Conservation (phyloP, 37 sponge, comb jelly and placozoan species). For the Hormiphora californensis region DNA sequence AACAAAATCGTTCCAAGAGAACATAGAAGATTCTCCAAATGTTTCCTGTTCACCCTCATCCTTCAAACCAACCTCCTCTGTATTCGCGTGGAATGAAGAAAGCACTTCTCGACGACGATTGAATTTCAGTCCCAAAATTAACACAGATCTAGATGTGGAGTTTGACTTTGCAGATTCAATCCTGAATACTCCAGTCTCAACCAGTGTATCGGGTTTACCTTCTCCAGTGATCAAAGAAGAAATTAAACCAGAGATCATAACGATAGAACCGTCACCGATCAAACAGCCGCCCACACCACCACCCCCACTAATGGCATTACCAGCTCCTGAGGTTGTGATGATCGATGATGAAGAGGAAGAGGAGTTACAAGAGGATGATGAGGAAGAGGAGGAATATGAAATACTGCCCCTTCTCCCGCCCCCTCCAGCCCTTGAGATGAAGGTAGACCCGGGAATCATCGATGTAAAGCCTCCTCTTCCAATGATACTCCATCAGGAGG, state of each 20-base stretch:
- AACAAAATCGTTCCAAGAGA: no score
- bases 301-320: no score
- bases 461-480: no score
- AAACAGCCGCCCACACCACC: no score
- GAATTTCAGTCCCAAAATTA: constrained; percentile 23
- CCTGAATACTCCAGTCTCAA: constrained; percentile 6
- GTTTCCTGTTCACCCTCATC: not conserved
- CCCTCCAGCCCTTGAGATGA: not conserved
- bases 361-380: not conserved
- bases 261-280: not conserved
- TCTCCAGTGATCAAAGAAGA: not conserved
- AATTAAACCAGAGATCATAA: not conserved
- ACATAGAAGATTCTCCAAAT: no score
- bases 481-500: constrained; percentile 52
- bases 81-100: constrained; percentile 31
- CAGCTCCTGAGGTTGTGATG: not conserved
- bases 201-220: not conserved
- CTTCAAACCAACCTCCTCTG: constrained; percentile 17
- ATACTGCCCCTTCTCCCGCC: constrained; percentile 6
- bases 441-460: not conserved
- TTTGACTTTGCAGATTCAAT: constrained; percentile 55
- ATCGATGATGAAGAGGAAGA: not conserved
- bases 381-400: not conserved
- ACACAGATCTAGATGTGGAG: constrained; percentile 16
- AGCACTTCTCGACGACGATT: not conserved